Evolutionary conservation across 2,113 vertebrate species (phyloP).

Genomic region (Globicephala melas): DNA sequence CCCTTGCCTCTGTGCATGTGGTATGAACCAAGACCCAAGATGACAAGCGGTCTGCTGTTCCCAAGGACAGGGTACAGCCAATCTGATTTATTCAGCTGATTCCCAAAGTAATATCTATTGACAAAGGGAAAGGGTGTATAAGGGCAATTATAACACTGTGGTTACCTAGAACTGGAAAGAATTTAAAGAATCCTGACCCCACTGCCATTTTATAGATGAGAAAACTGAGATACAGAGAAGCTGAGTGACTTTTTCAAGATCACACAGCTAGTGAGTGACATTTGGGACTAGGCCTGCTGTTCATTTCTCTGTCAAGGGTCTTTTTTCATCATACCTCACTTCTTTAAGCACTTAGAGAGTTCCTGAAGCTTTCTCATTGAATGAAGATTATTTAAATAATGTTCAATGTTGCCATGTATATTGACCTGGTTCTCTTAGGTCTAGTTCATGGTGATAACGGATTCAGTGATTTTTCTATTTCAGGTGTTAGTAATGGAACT

Average conservation of each 20-base stretch:
- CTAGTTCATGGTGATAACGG: background rate
- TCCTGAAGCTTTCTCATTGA: background rate
- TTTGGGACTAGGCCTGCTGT: background rate
- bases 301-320: background rate
- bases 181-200: background rate
- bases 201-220: background rate
- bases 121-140: background rate
- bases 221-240: background rate
- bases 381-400: background rate
- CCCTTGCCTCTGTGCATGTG: background rate
- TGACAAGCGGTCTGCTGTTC: background rate
- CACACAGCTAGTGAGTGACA: background rate
- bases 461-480: background rate
- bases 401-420: background rate
- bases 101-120: background rate
- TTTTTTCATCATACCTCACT: background rate
- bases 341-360: conserved; percentile 5
- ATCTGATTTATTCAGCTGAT: background rate
- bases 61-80: background rate
- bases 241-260: background rate
- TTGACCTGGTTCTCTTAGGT: background rate
- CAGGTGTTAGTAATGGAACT: background rate
- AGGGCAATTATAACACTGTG: background rate
- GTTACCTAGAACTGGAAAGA: background rate
- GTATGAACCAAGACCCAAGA: background rate